Conservation (phyloP, 2,888 invertebrate species). For the Drosophila multiciliata region DNA sequence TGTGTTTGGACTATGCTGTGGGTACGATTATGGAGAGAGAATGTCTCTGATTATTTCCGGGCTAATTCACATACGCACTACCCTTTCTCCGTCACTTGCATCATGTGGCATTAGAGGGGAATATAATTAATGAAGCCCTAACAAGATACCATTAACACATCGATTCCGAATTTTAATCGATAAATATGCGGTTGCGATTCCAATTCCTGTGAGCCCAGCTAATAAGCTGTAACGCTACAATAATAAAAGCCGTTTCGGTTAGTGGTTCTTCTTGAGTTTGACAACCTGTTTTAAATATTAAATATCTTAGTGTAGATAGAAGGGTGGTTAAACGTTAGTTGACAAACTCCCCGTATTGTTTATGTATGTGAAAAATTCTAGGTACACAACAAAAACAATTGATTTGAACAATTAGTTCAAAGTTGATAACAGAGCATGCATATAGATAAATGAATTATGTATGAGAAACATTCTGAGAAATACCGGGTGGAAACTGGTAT, state of each 20-base stretch:
- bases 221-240: not conserved
- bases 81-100: constrained; percentile 32
- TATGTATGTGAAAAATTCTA: not conserved
- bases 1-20: constrained; percentile 23
- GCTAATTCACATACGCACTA: constrained; percentile 12
- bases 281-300: not conserved
- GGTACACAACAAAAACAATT: no score
- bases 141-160: constrained; percentile 3
- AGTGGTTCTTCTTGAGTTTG: not conserved
- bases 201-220: not conserved
- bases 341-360: not conserved
- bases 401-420: not conserved
- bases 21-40: not conserved
- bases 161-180: not conserved
- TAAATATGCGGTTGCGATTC: not conserved
- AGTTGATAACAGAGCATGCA: not conserved
- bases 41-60: constrained; percentile 35
- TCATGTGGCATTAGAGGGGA: constrained; percentile 19
- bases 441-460: not conserved
- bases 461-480: not conserved
- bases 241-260: not conserved
- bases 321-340: not conserved
- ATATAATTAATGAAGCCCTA: not conserved
- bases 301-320: not conserved
- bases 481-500: not conserved